Conservation (phyloP, 2,113 vertebrate species). For the Myrmecophaga tridactyla region DNA sequence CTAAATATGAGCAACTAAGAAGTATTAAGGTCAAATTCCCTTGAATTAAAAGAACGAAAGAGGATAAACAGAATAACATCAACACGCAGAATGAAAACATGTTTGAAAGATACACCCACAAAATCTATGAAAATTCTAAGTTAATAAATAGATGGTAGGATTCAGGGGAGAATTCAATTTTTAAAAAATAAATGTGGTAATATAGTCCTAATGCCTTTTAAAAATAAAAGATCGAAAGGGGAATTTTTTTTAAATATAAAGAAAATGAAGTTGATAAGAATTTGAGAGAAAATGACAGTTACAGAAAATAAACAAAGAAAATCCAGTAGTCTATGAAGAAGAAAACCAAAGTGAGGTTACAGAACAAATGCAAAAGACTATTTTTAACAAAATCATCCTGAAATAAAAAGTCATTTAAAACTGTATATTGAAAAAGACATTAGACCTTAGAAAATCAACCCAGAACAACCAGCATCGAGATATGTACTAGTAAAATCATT, state of each 20-base stretch:
- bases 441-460: not conserved
- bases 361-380: not conserved
- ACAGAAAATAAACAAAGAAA: not conserved
- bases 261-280: not conserved
- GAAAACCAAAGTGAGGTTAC: not conserved
- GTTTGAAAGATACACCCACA: not conserved
- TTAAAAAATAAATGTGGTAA: not conserved
- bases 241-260: not conserved
- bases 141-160: not conserved
- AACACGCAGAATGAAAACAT: not conserved
- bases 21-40: not conserved
- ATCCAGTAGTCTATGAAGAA: not conserved
- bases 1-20: not conserved
- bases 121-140: not conserved
- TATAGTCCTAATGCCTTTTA: not conserved
- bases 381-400: not conserved
- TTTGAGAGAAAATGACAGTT: not conserved
- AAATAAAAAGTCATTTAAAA: not conserved
- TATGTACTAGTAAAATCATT: not conserved
- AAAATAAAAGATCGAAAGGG: not conserved
- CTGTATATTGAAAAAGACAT: not conserved
- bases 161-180: not conserved
- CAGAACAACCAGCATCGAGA: not conserved
- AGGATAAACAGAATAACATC: not conserved
- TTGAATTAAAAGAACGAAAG: not conserved